Evolutionary conservation across 2,888 invertebrate genomes (phyloP), one percentile per base, ranked within the genome.

Genomic region (Lapara coniferarum): DNA sequence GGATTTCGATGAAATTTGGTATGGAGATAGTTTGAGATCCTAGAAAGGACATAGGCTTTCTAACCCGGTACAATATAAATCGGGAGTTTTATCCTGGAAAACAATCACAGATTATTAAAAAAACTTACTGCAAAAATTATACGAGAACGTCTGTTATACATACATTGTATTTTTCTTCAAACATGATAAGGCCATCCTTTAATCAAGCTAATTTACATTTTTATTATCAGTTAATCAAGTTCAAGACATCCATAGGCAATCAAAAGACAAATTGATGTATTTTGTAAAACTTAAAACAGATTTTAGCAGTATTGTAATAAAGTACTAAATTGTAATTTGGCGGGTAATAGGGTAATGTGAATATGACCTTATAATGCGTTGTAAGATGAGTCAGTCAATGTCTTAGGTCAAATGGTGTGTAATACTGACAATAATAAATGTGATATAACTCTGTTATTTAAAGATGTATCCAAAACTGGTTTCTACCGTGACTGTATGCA

Each of bases 381-480:
- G 55, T 66, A 51, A 52, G 63, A 68, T 73, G 76, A 79, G 67
- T 80, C 75, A 79, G 66, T 69, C 71, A 71, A 81, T 74, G 81
- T 77, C 81, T 73, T 77, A 84, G 84, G 82, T 85, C 82, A 82
- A 69, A 72, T 74, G 57, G 72, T 67, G 68, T 37, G 67, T 49
- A 37, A 69, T 71, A 78, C 68, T 30, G 73, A 55, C 56, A 37
- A 69, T 71, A 78, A 82, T 74, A 53, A 66, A 71, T 58, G 66
- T 74, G 16, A 74, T 69, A 77, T 74, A 76, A 79, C 68, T 46
- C n/a, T 52, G 53, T 16, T 52, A 59, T 53, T 68, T 68, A 30
- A 16, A 25, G 10, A 30, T 58, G 58, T 46, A 55, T 16, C 52
- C 4, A 49, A 49, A 63, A 63, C 63, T 13, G 12, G 63, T 63